Evolutionary conservation across 2,888 invertebrate genomes (phyloP), one percentile per base, ranked within the genome.

Genomic region (Eudasyphora cyanicolor): DNA sequence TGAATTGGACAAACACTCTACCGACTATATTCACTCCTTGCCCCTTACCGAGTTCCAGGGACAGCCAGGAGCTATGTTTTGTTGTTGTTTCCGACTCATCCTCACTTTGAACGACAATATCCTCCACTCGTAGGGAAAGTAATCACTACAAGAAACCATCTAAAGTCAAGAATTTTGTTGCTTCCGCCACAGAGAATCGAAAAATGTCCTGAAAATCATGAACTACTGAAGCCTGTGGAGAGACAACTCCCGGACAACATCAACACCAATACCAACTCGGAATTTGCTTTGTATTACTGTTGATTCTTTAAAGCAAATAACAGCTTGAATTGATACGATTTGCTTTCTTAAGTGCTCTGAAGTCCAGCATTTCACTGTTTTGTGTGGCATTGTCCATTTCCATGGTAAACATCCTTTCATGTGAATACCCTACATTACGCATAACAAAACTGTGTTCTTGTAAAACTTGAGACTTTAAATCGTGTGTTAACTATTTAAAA

Each of bases 261-360:
- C 54, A 38, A 64, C n/a, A n/a, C n/a, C n/a, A n/a, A n/a, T n/a
- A n/a, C n/a, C n/a, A n/a, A n/a, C n/a, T n/a, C n/a, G n/a, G n/a
- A n/a, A n/a, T n/a, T n/a, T n/a, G 12, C 38, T 19, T 38, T 67
- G 24, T 6, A 24, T 67, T 19, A 38, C 12, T 64, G 64, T 64
- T 35, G 64, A 19, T 6, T 38, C 17, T 64, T 64, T 64, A 64
- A 35, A 64, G 64, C 17, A 64, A 64, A 64, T 64, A 64, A 35
- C 57, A 27, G 57, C 57, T 57, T 57, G 57, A 57, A 57, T 57
- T 57, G 57, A 57, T 57, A 57, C 14, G 57, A 57, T 57, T 57
- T 57, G 57, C 57, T 57, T 57, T 24, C 57, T 57, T 57, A 57
- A 57, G 57, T 57, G 57, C 27, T 57, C 24, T 19, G 49, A n/a